Percentiles rank a stretch among this genome's conserved stretches.
Evolutionary conservation across 2,113 vertebrate species (phyloP).

Genomic region (Cyanocitta stelleri): DNA sequence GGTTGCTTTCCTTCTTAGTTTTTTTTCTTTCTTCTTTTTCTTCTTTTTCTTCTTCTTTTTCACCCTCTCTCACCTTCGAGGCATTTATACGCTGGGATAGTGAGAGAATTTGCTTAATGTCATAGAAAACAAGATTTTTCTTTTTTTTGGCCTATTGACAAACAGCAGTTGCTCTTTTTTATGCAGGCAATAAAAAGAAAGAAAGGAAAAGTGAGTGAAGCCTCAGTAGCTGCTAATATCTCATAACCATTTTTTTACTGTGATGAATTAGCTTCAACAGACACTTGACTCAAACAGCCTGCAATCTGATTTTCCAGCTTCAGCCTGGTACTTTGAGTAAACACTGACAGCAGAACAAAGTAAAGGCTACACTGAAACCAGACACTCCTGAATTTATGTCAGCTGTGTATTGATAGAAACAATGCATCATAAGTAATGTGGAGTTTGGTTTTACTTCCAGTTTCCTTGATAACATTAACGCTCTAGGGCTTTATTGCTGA

Average conservation of each 20-base stretch:
- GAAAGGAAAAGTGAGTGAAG: not conserved
- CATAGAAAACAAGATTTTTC: not conserved
- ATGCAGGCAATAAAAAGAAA: slow-evolving; percentile 8
- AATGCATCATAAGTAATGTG: not conserved
- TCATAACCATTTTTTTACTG: not conserved
- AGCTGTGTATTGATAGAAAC: not conserved
- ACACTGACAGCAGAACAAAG: not conserved
- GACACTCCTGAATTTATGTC: not conserved
- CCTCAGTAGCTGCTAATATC: not conserved
- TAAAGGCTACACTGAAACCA: not conserved
- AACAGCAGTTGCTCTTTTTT: not conserved
- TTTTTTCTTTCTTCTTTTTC: not conserved
- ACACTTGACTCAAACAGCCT: not conserved
- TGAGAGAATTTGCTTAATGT: not conserved
- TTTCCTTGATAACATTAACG: not conserved
- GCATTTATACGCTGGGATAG: not conserved
- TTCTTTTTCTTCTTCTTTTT: not conserved
- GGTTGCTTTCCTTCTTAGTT: not conserved
- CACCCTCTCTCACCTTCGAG: not conserved
- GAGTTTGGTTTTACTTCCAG: not conserved
- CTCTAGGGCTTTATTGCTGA: not conserved
- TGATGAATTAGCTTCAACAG: slow-evolving; percentile 1
- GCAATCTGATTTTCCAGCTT: not conserved
- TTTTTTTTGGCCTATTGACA: not conserved
- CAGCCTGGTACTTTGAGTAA: not conserved